Evolutionary conservation across 2,113 vertebrate genomes (phyloP), one percentile per base, ranked within the genome.

Genomic region (Apteryx mantelli): DNA sequence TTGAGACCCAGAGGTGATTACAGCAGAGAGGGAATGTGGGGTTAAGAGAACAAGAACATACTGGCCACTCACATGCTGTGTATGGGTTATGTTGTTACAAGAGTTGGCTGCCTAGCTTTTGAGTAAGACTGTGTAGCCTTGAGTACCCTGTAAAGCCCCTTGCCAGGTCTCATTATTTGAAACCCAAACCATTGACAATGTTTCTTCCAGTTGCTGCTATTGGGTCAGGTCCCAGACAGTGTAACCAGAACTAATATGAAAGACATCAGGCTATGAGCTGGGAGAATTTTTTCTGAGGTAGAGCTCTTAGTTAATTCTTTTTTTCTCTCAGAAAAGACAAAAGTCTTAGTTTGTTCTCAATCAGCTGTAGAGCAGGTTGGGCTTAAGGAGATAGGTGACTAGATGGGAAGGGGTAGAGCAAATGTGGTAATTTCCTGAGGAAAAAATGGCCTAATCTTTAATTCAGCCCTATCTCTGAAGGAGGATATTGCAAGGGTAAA

Each of bases 1-100:
- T 19, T 36, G 46, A 13, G 28, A 19, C 1, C 1, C 34, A 36
- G 55, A 63, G 26, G 26, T 0, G 0, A 38, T 38, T 24, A 10
- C 30, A 55, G 55, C 69, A 52, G 50, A 34, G 21, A 16, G n/a
- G 69, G 34, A 25, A 17, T 1, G 3, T 18, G 26, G n/a, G 24
- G 18, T 48, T 48, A 48, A 48, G 24, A 61, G 11, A 15, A 19
- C 6, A 36, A 75, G 36, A 26, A 34, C 2, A 0, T 9, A 2
- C 42, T 32, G 70, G 36, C 30, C 4, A 5, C 28, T 71, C 42
- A 40, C 2, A 48, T 19, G 46, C 46, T 19, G 18, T 48, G 46
- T 48, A 48, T 48, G 46, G 46, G 9, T 48, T 48, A 48, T 48
- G 46, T 46, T 46, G 44, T 48, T 48, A 48, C 17, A 48, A 48